phyloP scores from a whole-genome alignment of 1,140 invertebrate genomes.

The Zophobas morio region DNA sequence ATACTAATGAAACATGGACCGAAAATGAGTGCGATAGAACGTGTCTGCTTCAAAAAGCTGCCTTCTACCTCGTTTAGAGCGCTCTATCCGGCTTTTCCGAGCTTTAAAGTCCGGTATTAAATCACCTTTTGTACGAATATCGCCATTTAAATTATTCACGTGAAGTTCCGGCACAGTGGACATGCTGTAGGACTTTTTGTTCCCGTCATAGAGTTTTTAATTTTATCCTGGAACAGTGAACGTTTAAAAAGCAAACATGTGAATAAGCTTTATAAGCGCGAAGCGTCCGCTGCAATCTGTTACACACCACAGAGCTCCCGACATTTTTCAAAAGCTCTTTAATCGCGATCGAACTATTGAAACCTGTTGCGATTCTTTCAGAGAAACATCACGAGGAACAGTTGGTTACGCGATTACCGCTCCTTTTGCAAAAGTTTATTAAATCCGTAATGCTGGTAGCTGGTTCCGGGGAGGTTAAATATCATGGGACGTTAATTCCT shows the following conservation, averaged over 20 bases:
- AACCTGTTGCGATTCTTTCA: conserved; percentile 59
- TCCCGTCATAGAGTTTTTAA: conserved; percentile 1
- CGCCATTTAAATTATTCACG: neutral
- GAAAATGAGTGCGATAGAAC: too few relatives aligned
- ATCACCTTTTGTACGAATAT: too few relatives aligned
- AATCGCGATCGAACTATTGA: conserved; percentile 60
- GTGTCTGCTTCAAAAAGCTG: too few relatives aligned
- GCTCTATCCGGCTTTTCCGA: too few relatives aligned
- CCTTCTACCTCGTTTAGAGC: too few relatives aligned
- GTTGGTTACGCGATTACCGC: conserved; percentile 26
- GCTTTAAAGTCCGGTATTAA: too few relatives aligned
- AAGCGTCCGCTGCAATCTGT: conserved; percentile 61
- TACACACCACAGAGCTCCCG: conserved; percentile 62
- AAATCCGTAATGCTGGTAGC: neutral
- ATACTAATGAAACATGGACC: too few relatives aligned
- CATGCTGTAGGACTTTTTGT: conserved; percentile 3
- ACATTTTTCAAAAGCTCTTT: conserved; percentile 65
- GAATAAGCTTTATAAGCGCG: conserved; percentile 56
- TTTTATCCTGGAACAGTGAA: neutral
- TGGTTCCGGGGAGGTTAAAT: neutral
- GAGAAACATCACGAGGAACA: conserved; percentile 30
- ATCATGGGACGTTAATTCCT: conserved; percentile 47
- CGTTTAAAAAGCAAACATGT: conserved; percentile 56
- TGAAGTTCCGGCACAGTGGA: neutral
- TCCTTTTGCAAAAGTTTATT: conserved; percentile 4